Base-by-base conservation (phyloP, 2,797 vertebrate genomes). In the Erpetoichthys calabaricus region DNA sequence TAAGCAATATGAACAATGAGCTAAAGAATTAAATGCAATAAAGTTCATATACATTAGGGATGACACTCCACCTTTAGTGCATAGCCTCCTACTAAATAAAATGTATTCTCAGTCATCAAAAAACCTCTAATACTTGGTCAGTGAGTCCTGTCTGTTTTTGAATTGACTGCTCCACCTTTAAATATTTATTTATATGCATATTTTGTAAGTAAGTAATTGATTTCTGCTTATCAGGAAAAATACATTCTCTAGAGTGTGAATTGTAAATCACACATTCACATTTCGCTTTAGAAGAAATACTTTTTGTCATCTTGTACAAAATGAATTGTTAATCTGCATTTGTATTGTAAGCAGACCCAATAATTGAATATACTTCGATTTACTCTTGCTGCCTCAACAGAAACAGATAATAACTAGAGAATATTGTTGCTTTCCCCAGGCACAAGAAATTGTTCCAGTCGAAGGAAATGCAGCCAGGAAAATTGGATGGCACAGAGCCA, bases 401-500 rank as follows among this genome's bases (percentile, higher is more conserved):
- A 25, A 42, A 42, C 53, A 42, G 5, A 54, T 54, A 41, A 42
- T 43, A 41, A 25, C 53, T 42, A 6, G 5, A n/a, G 50, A 4
- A 51, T n/a, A 51, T 3, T 6, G n/a, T 25, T 51, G 8, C 50
- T 25, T 51, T 6, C 50, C 53, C 5, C 53, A 42, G 7, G n/a
- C 47, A 49, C 6, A 42, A 54, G 5, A 8, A 41, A 41, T 47
- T 47, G 51, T 42, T 42, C 58, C 47, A 8, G 8, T n/a, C 44
- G 3, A 54, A 42, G 41, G 45, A 8, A 54, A 45, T 8, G 5
- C 45, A 53, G 25, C 50, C 57, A 58, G 43, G 9, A 6, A 54
- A 25, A 42, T 49, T 49, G 52, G 42, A 47, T 54, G 58, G 51
- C 58, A 43, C 4, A 4, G 25, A 53, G 52, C 52, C 45, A 60